phyloP scores from a whole-genome alignment of 30 jellyfish, hydroid and myxozoan species.

The Nemopilema nomurai region DNA sequence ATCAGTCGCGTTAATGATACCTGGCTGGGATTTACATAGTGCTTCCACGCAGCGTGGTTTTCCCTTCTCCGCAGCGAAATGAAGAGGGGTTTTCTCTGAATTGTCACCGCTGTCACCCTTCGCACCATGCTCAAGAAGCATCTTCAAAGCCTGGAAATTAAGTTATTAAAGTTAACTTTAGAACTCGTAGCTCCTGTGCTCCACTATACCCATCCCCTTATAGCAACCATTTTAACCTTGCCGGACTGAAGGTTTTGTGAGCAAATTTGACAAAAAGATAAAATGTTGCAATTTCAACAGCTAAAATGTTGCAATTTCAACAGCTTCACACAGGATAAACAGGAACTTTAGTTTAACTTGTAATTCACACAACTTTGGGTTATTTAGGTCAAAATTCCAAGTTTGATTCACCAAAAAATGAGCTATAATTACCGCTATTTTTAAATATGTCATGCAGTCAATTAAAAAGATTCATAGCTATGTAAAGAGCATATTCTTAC shows the following conservation, averaged over 20 bases:
- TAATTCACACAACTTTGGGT: no score
- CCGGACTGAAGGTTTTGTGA: not conserved
- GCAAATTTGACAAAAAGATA: not conserved
- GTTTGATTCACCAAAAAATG: no score
- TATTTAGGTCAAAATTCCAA: no score
- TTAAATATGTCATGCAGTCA: not conserved
- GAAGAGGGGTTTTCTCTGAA: constrained; percentile 89
- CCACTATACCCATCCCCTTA: no score
- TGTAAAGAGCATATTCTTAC: not conserved
- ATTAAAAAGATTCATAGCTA: constrained; percentile 49
- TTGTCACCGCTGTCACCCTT: constrained; percentile 81
- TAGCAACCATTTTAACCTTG: no score
- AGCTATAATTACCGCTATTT: no score
- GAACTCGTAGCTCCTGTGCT: no score
- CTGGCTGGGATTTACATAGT: constrained; percentile 73
- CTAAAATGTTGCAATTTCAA: no score
- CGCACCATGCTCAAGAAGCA: constrained; percentile 73
- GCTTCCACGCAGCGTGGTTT: constrained; percentile 54
- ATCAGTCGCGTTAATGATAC: constrained; percentile 77
- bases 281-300: no score
- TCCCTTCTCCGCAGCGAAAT: constrained; percentile 89
- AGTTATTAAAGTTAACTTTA: no score
- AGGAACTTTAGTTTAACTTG: no score
- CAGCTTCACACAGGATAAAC: no score
- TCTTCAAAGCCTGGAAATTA: constrained; percentile 67